phyloP scores from a whole-genome alignment of 37 sponge, comb jelly and placozoan genomes.

The Oopsacas minuta region DNA sequence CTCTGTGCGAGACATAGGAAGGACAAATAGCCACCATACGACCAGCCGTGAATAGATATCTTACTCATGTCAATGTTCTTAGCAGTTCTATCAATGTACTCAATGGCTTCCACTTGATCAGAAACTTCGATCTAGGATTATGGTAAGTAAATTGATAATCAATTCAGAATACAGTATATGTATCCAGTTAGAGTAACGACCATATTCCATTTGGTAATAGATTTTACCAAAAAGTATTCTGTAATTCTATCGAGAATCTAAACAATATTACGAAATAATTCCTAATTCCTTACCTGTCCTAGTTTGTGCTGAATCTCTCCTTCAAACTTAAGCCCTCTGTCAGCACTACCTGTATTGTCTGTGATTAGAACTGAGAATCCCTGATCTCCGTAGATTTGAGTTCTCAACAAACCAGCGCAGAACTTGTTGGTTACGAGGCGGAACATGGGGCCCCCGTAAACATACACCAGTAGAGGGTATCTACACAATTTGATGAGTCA shows the following conservation, averaged over 20 bases:
- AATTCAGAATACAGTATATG: not conserved
- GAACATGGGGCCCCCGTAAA: slow-evolving; percentile 63
- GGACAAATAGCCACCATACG: slow-evolving; percentile 87
- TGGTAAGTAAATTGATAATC: not conserved
- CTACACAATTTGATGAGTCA: no score
- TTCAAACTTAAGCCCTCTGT: slow-evolving; percentile 57
- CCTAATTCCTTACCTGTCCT: slow-evolving; percentile 19
- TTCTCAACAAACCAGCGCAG: slow-evolving; percentile 14
- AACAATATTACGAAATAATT: not conserved
- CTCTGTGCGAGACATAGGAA: slow-evolving; percentile 57
- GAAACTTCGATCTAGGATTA: slow-evolving; percentile 32
- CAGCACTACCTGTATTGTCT: slow-evolving; percentile 55
- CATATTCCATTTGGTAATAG: not conserved
- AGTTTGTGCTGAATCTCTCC: slow-evolving; percentile 28
- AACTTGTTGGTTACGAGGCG: slow-evolving; percentile 44
- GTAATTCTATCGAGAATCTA: not conserved
- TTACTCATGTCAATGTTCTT: slow-evolving; percentile 41
- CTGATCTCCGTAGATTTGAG: slow-evolving; percentile 24
- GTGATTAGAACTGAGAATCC: slow-evolving; percentile 62
- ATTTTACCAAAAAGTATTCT: not conserved
- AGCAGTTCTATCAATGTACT: slow-evolving; percentile 29
- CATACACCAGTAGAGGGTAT: slow-evolving; percentile 55
- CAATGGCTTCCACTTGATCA: slow-evolving; percentile 62
- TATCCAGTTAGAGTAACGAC: not conserved
- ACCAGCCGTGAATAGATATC: slow-evolving; percentile 67